Percentiles rank a stretch among this genome's conserved stretches.
These are phyloP conservation scores for Dendrocincla fuliginosa DNA, from an alignment of 2,797 vertebrate species.

Conservation along the genomic window DNA sequence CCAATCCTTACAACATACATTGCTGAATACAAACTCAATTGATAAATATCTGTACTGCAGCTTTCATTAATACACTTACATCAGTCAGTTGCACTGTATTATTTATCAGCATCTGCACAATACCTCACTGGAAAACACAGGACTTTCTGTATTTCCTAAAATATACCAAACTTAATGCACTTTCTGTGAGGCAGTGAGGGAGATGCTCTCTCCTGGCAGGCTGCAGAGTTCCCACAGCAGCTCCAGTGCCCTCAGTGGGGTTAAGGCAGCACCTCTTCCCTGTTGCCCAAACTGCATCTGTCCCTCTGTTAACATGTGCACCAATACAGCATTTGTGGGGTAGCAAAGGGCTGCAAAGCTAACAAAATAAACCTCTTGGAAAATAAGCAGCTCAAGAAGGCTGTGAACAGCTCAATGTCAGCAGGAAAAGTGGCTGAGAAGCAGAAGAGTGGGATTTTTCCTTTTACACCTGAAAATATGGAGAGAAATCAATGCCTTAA, in stretches of 20 bases:
- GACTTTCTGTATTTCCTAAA: not conserved
- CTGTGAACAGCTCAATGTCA: not conserved
- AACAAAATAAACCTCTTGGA: not conserved
- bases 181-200: rapidly evolving
- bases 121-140: not conserved
- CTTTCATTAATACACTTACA: not conserved
- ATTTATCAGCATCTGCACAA: not conserved
- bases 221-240: rapidly evolving
- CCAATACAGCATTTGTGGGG: not conserved
- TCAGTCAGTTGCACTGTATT: rapidly evolving
- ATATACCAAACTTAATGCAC: rapidly evolving
- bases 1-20: rapidly evolving
- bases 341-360: not conserved
- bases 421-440: not conserved
- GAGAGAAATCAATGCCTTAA: not conserved
- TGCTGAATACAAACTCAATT: not conserved
- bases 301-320: not conserved
- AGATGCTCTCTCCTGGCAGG: not conserved
- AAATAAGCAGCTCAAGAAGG: not conserved
- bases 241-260: rapidly evolving
- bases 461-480: not conserved
- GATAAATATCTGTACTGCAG: not conserved
- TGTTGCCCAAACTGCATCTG: not conserved
- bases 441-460: not conserved
- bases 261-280: not conserved